Base-by-base conservation (phyloP, 1,140 invertebrate species). In the Zaprionus nigranus region DNA sequence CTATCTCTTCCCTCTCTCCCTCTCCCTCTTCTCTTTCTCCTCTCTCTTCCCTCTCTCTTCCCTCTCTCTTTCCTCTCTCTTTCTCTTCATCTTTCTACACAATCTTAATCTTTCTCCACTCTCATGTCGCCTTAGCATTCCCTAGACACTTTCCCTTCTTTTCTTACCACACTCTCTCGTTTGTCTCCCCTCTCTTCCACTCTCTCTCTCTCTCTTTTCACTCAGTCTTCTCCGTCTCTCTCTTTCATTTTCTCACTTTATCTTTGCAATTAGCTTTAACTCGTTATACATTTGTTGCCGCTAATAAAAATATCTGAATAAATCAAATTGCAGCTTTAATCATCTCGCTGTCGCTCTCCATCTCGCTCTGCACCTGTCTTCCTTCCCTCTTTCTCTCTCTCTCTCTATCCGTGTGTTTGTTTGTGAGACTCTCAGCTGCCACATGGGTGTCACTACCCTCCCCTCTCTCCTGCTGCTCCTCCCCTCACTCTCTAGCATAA, bases 231-330 rank as follows among this genome's bases (percentile, higher is more conserved):
- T 34, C 9, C 12, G 9, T 34, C 6, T 49, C 46, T 49, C 20
- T 13, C 20, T 24, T 20, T 51, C 20, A 2, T 3, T 24, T 12
- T 5, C 20, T 22, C 46, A 22, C 20, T 51, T 24, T 51, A 51
- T 24, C 46, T 51, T 51, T 3, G 17, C 46, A 51, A 51, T 51
- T 58, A 20, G 56, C 28, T 58, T 34, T 26, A 58, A 57, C 46
- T 60, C 49, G 17, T 64, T 64, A 68, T 34, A 5, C 61, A 56
- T 63, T 58, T 53, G 51, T 28, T 22, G 38, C 26, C 12, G 66
- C 74, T 71, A 85, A 81, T 84, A 77, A 78, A 86, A 82, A 70
- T 72, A 87, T 87, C 72, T 77, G 79, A 77, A 86, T 87, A 87
- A 86, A 86, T 86, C 72, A 87, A 72, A 54, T 64, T 28, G 62